Base-by-base conservation (phyloP, 2,888 invertebrate genomes). In the Siphonodentalium dalli region DNA sequence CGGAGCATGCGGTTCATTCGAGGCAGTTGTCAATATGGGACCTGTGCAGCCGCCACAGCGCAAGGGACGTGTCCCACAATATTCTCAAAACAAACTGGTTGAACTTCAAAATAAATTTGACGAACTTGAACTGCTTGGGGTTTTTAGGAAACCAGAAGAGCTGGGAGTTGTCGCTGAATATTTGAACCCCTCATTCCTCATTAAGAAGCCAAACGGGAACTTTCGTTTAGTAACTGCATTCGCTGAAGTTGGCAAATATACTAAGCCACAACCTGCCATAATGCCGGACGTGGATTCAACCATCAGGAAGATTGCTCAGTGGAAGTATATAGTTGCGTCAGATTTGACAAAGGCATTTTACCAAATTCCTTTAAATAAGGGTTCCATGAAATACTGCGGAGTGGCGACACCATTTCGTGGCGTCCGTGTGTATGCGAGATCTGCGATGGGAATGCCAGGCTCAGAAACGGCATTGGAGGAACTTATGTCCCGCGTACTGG, bases 371-470 rank as follows among this genome's bases (percentile, higher is more conserved):
- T n/a, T n/a, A n/a, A n/a, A n/a, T n/a, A n/a, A n/a, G n/a, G n/a
- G n/a, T n/a, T n/a, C 50, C 15, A 28, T 39, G 24, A 45, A 39
- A 21, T 52, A 45, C 26, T 45, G 51, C 20, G 51, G 44, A 18
- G 44, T 58, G 3, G 49, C 27, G 11, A 56, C 54, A 15, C 58
- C 54, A 7, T 58, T 49, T 21, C 23, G 39, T 13, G 54, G 54
- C 1, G 44, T 51, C 5, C 34, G 33, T 8, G 51, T 33, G 15
- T 56, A 55, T 13, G 26, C 49, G 9, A 18, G 54, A 23, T 53
- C 49, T 24, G 57, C 57, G 3, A 62, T 62, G 60, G 60, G 61
- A 9, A 63, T 58, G 58, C 61, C 54, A 4, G 54, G 50, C 2
- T 50, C 57, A 13, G 60, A 62, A 35, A 63, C 57, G n/a, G 44